Conservation (phyloP, 2,888 invertebrate genomes). For the Meganola albula region DNA sequence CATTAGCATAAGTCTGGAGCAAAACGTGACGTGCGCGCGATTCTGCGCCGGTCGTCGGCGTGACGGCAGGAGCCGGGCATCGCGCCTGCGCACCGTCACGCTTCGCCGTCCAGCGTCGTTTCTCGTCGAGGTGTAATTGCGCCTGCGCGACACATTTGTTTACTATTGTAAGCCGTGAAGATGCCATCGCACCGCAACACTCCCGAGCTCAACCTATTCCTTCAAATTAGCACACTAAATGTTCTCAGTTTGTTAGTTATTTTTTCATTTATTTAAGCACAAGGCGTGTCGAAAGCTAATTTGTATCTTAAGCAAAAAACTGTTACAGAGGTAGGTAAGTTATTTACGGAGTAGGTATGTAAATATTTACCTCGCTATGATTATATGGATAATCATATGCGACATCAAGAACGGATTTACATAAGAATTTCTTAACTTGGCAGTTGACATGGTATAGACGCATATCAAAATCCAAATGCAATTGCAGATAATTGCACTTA, state of each 20-base stretch:
- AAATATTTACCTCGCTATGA: conserved; percentile 24
- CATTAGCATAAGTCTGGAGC: conserved; percentile 74
- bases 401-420: conserved; percentile 23
- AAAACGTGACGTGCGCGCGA: conserved; percentile 69
- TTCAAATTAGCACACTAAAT: conserved; percentile 68
- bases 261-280: conserved; percentile 9
- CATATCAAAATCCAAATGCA: conserved; percentile 24
- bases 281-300: too few species aligned
- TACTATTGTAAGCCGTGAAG: conserved; percentile 75
- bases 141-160: conserved; percentile 72
- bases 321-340: too few species aligned
- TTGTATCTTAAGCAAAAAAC: conserved; percentile 10
- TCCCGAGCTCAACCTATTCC: conserved; percentile 51
- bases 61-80: conserved; percentile 32
- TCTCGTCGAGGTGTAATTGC: conserved; percentile 58
- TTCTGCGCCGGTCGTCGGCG: conserved; percentile 50
- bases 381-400: too few species aligned
- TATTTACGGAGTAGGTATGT: too few species aligned
- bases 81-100: conserved; percentile 27
- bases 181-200: conserved; percentile 67
- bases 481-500: conserved; percentile 26
- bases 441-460: conserved; percentile 17
- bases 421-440: conserved; percentile 23
- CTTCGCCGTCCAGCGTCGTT: conserved; percentile 28
- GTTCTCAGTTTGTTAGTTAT: conserved; percentile 27